Evolutionary conservation across 2,113 vertebrate genomes (phyloP).

Genomic region (Dromiciops gliroides): DNA sequence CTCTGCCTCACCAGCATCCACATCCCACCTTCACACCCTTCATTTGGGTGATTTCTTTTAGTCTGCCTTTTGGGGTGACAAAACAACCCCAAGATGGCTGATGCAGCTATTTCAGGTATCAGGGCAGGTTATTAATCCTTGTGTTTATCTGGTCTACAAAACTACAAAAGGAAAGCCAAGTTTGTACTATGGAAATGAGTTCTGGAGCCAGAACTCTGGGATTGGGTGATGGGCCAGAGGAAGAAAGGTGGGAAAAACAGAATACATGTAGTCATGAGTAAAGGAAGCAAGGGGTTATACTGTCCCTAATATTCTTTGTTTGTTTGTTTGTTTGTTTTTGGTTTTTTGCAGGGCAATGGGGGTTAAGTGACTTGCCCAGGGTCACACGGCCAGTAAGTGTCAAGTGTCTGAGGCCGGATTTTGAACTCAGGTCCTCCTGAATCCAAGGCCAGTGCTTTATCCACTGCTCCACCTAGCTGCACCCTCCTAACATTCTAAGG

Average conservation of each 20-base stretch:
- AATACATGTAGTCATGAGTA: background rate
- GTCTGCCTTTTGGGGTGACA: background rate
- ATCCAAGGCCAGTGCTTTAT: no score
- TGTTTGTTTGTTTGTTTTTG: no score
- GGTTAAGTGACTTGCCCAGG: no score
- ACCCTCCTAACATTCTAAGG: background rate
- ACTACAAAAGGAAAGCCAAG: background rate
- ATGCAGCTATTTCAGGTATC: background rate
- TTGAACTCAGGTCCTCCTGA: no score
- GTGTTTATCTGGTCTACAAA: background rate
- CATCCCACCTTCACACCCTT: background rate
- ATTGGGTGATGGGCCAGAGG: background rate
- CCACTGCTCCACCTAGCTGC: no score
- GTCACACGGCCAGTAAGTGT: no score
- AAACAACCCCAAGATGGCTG: background rate
- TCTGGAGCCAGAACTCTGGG: background rate
- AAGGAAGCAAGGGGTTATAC: fast-evolving
- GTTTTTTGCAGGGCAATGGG: no score
- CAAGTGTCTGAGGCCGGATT: no score
- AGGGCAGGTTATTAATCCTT: background rate
- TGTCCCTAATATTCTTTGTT: background rate
- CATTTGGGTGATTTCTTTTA: background rate
- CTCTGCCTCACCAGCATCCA: background rate
- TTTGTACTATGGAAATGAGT: background rate
- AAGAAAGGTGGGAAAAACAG: background rate